These are phyloP conservation scores for Cololabis saira DNA, from an alignment of 2,113 vertebrate genomes.

Conservation along the genomic window DNA sequence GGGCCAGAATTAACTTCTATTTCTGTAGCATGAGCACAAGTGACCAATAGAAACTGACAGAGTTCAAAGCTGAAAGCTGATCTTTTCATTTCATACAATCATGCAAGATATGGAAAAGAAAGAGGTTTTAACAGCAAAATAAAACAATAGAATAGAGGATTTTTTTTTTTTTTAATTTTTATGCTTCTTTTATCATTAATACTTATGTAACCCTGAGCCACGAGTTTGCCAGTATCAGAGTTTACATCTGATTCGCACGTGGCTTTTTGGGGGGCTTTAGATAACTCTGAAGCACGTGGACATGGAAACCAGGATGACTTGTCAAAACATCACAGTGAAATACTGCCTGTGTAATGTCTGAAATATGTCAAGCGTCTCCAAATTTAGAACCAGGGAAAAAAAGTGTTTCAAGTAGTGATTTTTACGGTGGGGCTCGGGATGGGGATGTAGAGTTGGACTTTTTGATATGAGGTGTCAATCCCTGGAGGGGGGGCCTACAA, in stretches of 20 bases:
- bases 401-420: slow-evolving; percentile 44
- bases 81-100: not conserved
- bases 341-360: slow-evolving; percentile 46
- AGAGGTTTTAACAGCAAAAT: not conserved
- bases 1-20: not conserved
- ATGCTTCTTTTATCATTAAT: not conserved
- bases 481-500: slow-evolving; percentile 51
- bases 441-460: no score
- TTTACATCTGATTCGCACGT: not conserved
- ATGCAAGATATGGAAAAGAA: not conserved
- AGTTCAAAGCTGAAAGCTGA: not conserved
- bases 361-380: slow-evolving; percentile 36
- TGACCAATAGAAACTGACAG: no score
- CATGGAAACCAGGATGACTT: not conserved
- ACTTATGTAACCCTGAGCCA: not conserved
- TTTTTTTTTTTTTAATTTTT: not conserved
- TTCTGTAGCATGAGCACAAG: no score
- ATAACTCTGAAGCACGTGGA: slow-evolving; percentile 15
- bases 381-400: slow-evolving; percentile 41
- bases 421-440: no score
- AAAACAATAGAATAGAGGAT: not conserved
- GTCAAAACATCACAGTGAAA: slow-evolving; percentile 46
- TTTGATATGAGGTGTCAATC: no score
- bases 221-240: not conserved
- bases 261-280: no score